Conservation (phyloP, 2,888 invertebrate species). For the Aporophyla nigra region DNA sequence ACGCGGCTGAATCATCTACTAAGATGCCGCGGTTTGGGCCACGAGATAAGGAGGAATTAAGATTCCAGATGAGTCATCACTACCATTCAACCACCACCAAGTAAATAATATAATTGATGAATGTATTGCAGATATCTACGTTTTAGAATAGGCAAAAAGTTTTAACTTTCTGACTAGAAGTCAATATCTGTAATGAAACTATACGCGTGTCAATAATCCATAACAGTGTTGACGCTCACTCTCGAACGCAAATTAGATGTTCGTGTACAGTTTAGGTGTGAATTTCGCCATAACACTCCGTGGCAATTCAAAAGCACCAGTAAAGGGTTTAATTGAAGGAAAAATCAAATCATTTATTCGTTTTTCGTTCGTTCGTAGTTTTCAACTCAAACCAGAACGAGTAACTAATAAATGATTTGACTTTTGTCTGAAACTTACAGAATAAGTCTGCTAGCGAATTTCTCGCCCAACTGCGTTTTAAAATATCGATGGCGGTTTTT, state of each 20-base stretch:
- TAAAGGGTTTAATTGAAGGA: background rate
- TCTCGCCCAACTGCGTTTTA: background rate
- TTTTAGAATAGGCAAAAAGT: background rate
- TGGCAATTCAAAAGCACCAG: background rate
- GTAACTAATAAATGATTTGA: background rate
- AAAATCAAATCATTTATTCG: no score
- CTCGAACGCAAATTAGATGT: no score
- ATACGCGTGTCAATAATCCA: no score
- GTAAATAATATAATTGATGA: no score
- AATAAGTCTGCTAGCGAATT: background rate
- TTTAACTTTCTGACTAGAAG: background rate
- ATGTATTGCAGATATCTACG: background rate
- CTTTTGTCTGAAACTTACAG: background rate
- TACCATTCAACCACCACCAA: no score
- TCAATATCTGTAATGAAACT: background rate
- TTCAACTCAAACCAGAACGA: no score
- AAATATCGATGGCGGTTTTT: background rate
- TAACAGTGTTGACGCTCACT: no score
- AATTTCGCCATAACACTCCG: background rate
- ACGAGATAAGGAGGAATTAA: constrained; percentile 54
- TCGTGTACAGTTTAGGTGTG: background rate
- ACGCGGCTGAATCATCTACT: constrained; percentile 78
- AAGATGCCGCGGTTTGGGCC: constrained; percentile 70
- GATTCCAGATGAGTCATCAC: background rate
- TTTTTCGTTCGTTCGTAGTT: no score